These are phyloP conservation scores for Lepidonotus clava DNA, from an alignment of 2,888 invertebrate genomes.

Conservation along the genomic window DNA sequence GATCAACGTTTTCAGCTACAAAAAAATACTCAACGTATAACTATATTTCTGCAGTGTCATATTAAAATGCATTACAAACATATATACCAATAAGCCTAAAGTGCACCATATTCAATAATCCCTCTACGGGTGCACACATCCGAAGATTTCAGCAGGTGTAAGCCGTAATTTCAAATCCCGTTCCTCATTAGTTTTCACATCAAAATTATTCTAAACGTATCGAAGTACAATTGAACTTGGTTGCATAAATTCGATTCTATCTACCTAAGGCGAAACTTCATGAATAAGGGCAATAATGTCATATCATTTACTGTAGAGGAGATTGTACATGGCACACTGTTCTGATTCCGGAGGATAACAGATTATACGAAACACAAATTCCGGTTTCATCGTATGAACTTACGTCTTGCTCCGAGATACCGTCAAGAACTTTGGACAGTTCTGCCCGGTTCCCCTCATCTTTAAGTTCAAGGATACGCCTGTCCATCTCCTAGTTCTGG, in stretches of 20 bases:
- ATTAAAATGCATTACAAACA: background rate
- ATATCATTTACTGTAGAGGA: background rate
- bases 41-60: background rate
- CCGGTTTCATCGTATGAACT: background rate
- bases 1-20: slow-evolving; percentile 60
- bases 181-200: too few relatives aligned
- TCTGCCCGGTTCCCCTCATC: slow-evolving; percentile 65
- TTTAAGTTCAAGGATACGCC: slow-evolving; percentile 64
- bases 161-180: too few relatives aligned
- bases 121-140: too few relatives aligned
- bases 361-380: background rate
- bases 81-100: background rate
- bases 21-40: background rate
- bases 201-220: background rate
- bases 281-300: background rate
- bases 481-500: slow-evolving; percentile 65
- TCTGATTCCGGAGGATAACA: background rate
- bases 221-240: background rate
- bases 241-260: background rate
- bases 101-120: background rate
- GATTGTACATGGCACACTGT: background rate
- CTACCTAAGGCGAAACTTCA: background rate
- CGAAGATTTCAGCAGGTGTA: too few relatives aligned
- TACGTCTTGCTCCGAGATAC: slow-evolving; percentile 64
- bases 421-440: slow-evolving; percentile 58